Percentiles rank a stretch among this genome's conserved stretches.
Conservation (phyloP, 2,888 invertebrate genomes). For the Melitaea athalia region DNA sequence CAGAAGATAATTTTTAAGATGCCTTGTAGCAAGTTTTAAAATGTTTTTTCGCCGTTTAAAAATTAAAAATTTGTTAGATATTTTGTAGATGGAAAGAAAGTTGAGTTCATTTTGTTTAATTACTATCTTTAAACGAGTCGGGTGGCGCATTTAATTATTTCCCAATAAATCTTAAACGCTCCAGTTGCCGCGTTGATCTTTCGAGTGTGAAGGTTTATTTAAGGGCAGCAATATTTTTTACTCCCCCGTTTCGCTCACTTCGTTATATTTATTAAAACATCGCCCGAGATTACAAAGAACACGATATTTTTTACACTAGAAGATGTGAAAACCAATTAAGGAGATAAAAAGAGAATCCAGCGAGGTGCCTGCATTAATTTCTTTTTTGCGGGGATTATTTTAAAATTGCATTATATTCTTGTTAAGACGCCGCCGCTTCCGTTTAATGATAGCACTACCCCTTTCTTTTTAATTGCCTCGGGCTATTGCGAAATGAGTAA, state of each 20-base stretch:
- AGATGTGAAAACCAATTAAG: constrained; percentile 84
- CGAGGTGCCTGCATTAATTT: constrained; percentile 82
- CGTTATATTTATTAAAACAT: constrained; percentile 83
- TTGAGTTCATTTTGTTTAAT: constrained; percentile 59
- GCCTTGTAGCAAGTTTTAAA: too few relatives aligned
- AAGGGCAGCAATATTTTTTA: constrained; percentile 78
- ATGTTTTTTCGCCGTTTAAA: not conserved
- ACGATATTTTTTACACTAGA: constrained; percentile 81
- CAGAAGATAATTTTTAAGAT: not conserved
- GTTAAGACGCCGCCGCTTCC: constrained; percentile 77
- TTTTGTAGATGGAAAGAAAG: constrained; percentile 14
- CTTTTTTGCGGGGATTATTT: constrained; percentile 82
- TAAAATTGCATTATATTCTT: constrained; percentile 83
- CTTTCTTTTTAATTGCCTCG: constrained; percentile 80
- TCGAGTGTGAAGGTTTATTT: constrained; percentile 81
- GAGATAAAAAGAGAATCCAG: constrained; percentile 82
- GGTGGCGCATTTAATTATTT: constrained; percentile 70
- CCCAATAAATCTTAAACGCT: constrained; percentile 74
- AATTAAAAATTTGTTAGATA: constrained; percentile 1
- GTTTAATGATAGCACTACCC: constrained; percentile 81
- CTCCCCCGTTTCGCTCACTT: constrained; percentile 71
- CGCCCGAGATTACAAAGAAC: constrained; percentile 82
- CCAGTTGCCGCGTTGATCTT: constrained; percentile 74
- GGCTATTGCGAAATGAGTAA: constrained; percentile 82
- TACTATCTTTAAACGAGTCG: constrained; percentile 61